Conservation (phyloP, 2,888 invertebrate genomes). For the Autographa gamma region DNA sequence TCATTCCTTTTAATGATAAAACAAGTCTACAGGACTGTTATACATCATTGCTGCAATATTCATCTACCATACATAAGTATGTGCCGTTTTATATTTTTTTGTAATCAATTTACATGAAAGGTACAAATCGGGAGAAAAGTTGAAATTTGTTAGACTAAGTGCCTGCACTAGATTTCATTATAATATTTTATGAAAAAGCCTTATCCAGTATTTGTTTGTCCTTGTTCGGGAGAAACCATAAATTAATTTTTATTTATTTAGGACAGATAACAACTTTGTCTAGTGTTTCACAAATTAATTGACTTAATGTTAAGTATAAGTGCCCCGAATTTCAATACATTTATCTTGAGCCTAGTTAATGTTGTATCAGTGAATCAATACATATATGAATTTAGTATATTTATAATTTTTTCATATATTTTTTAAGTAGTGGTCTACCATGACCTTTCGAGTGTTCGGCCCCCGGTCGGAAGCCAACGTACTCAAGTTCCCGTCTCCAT, state of each 20-base stretch:
- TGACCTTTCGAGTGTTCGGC: slow-evolving; percentile 34
- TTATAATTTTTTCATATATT: slow-evolving; percentile 19
- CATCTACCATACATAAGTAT: too few relatives aligned
- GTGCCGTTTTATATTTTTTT: too few relatives aligned
- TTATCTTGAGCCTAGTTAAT: neutral
- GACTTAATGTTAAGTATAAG: slow-evolving; percentile 1
- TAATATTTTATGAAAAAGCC: neutral
- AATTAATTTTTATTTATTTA: slow-evolving; percentile 2
- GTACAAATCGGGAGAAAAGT: too few relatives aligned
- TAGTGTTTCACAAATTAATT: slow-evolving; percentile 3
- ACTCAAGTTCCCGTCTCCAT: slow-evolving; percentile 22
- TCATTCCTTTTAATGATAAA: too few relatives aligned
- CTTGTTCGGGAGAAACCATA: neutral
- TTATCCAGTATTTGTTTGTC: neutral
- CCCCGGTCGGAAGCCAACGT: slow-evolving; percentile 19
- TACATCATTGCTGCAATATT: too few relatives aligned
- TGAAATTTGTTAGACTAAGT: too few relatives aligned
- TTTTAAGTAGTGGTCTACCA: slow-evolving; percentile 24
- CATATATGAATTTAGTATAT: slow-evolving; percentile 8
- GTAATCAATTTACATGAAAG: too few relatives aligned
- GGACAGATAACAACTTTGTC: neutral
- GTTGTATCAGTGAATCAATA: neutral
- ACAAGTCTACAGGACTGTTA: too few relatives aligned
- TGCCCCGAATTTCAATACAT: neutral
- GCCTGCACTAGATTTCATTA: too few relatives aligned